Base-by-base conservation (phyloP, 2,113 vertebrate species). In the Crotalus viridis region DNA sequence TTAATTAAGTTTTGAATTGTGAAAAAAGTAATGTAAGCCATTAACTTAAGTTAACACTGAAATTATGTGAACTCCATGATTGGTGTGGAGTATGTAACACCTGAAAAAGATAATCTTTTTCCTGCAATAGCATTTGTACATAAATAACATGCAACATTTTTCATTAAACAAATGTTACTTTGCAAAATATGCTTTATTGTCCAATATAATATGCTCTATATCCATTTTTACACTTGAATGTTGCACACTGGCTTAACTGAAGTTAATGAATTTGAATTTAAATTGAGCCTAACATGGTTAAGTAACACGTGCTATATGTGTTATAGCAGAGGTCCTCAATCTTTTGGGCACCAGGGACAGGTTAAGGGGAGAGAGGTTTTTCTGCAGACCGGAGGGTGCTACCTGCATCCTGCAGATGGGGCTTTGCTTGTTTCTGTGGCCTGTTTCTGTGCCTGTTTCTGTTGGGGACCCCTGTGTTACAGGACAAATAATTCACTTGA, bases 101-200 rank as follows among this genome's bases (percentile, higher is more conserved):
- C 94, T 95, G 90, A 22, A 90, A 91, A 94, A 57, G 93, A 91
- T 95, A 95, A 94, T 3, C 39, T 89, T 88, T 93, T 95, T 92
- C 91, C 91, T 96, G 92, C 96, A 95, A 92, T 88, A 93, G 57
- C 52, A 51, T 56, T 94, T 97, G 92, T 97, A 94, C 91, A 96
- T 97, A 97, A 95, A 95, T 97, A 39, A 94, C 91, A 94, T 97
- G 91, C 92, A 95, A 52, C 96, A 96, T 96, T 97, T 97, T 96
- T 64, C 26, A 52, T 57, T 94, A 95, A 90, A 94, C 90, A 90
- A 90, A 95, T 95, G 88, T 94, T 92, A 94, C 88, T 85, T 95
- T 87, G 95, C 91, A 94, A 90, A 93, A 96, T 64, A 94, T 89
- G 39, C n/a, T 93, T 85, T 95, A 89, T 90, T 96, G 89, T 97